Conservation (phyloP, 2,113 vertebrate species). For the Vimba vimba region DNA sequence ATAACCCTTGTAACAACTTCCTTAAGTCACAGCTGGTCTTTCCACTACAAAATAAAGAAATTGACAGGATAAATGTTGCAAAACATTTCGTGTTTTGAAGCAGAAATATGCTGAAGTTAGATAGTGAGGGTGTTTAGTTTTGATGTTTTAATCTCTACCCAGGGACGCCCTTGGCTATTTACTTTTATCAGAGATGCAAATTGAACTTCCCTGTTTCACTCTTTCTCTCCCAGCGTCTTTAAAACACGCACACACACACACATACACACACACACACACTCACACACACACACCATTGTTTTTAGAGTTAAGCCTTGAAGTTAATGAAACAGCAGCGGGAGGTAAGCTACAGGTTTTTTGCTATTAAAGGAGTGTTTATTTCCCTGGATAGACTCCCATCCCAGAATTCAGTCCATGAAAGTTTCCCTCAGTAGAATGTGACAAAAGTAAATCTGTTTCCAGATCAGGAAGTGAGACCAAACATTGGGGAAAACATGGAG, state of each 20-base stretch:
- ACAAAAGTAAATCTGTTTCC: slow-evolving; percentile 4
- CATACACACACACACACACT: slow-evolving; percentile 28
- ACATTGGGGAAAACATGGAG: background rate
- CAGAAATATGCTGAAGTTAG: slow-evolving; percentile 47
- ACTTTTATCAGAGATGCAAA: slow-evolving; percentile 45
- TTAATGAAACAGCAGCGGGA: slow-evolving; percentile 39
- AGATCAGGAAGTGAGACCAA: slow-evolving; percentile 11
- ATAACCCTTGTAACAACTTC: no score
- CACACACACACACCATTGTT: slow-evolving; percentile 33
- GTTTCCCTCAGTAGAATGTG: background rate
- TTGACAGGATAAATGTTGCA: slow-evolving; percentile 15
- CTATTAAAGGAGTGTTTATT: slow-evolving; percentile 38
- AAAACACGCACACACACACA: slow-evolving; percentile 10
- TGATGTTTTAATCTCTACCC: slow-evolving; percentile 37
- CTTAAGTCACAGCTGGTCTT: background rate
- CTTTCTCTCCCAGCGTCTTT: background rate
- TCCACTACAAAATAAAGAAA: background rate
- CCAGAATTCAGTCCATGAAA: slow-evolving; percentile 10
- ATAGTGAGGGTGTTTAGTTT: slow-evolving; percentile 42
- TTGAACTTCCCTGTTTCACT: slow-evolving; percentile 14
- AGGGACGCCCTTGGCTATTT: slow-evolving; percentile 26
- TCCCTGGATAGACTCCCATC: slow-evolving; percentile 5
- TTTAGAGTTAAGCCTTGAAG: slow-evolving; percentile 37
- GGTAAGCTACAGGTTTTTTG: background rate
- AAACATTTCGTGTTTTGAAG: slow-evolving; percentile 33